Evolutionary conservation across 2,113 vertebrate species (phyloP), one percentile per base, ranked within the genome.

Genomic region (Platichthys stellatus): DNA sequence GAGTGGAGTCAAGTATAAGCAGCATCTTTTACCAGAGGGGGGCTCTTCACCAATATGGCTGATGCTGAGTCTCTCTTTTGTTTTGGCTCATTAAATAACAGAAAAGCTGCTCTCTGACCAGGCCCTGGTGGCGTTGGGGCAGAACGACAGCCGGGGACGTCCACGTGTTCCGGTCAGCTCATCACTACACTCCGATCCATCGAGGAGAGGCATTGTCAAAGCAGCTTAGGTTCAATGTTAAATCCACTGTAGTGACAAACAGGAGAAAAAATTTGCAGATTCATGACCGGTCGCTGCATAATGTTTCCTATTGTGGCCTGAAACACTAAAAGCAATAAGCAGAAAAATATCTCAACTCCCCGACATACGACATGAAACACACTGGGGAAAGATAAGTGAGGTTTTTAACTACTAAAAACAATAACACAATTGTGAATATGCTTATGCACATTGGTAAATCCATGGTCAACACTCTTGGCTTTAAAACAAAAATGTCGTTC

Each of bases 21-120:
- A 31, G 28, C 17, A 71, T 56, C 49, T 69, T 69, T 51, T 49
- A 56, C 21, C 64, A 69, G 45, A 74, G 13, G 11, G 51, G 43
- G 31, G 35, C 70, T 75, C 57, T 17, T 74, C 18, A 58, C 28
- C 17, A 40, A 75, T 53, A 57, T 14, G 43, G 17, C 18, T 60
- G 31, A 49, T 28, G 61, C 70, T 40, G 75, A 74, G 35, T 64
- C 24, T 18, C 54, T 61, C 8, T 24, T 24, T 57, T 8, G 2
- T 51, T 51, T 20, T 18, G 15, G 49, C 43, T 45, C 43, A 24
- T 40, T 70, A 64, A 60, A 68, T 23, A 28, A 63, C 43, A 45
- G 43, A 57, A 64, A 31, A 62, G 40, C 40, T 31, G 26, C n/a
- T 6, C 51, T 38, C 23, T 73, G 63, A 20, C 15, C 24, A n/a